Evolutionary conservation across 2,888 invertebrate genomes (phyloP), one percentile per base, ranked within the genome.

Genomic region (Diaphora mendica): DNA sequence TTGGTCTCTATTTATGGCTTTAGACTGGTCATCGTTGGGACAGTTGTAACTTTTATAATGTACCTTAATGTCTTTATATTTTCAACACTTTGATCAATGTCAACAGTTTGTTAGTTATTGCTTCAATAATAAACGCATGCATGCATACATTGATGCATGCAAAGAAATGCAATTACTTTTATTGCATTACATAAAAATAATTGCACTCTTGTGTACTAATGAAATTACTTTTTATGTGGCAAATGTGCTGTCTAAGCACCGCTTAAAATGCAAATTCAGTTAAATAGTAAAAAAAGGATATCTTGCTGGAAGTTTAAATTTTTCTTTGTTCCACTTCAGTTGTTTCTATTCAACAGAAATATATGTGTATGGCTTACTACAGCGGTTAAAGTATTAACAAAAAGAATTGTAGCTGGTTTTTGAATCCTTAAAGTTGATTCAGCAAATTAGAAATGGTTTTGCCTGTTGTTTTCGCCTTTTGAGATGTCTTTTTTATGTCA

Each of bases 181-280:
- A 62, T 8, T 17, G 62, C 62, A 62, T 30, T 9, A 11, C 17
- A 17, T 17, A 30, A 48, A 44, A 67, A 33, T 67, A 67, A 67
- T 48, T 48, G 33, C 67, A 23, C 68, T 68, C 30, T 33, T 48
- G 67, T 23, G 48, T 48, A 23, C 67, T 67, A 48, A 67, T 48
- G 48, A 67, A 67, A 35, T 15, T 51, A 51, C 65, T 51, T 51
- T 48, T 35, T 33, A 67, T 67, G 20, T 20, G 42, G 44, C 20
- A 67, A 44, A 33, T 44, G 30, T 67, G 35, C 66, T 30, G 67
- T n/a, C 44, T 48, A 48, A 44, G 67, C 23, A 26, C 67, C 44
- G 17, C 26, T 67, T 67, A 33, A 67, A 67, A 67, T 67, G 67
- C 48, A 67, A 67, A 67, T 48, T 67, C 23, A 20, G 30, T 59